A percentile compares a stretch with the other conserved stretches of the same genome.
phyloP scores from a whole-genome alignment of 2,797 vertebrate species.

The Cottoperca gobio region DNA sequence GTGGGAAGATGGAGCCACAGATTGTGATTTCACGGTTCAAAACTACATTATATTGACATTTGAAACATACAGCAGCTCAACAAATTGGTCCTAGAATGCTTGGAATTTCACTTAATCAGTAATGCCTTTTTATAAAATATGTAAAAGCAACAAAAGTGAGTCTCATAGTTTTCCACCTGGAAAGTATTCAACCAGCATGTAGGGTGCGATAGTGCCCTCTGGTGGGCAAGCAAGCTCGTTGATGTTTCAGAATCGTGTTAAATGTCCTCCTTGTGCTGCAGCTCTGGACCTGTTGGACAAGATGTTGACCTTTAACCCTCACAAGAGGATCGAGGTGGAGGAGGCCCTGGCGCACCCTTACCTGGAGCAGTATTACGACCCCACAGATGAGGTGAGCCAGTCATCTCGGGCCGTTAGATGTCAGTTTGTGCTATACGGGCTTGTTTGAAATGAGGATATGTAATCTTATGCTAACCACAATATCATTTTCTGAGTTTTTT shows the following conservation, averaged over 20 bases:
- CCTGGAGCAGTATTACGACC: conserved; percentile 94
- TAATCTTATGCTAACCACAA: neutral
- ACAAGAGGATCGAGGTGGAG: conserved; percentile 92
- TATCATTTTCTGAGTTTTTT: neutral
- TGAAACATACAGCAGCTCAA: neutral
- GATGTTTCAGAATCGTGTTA: neutral
- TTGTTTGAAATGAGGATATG: neutral
- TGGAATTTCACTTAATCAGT: no score
- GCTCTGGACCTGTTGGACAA: conserved; percentile 91
- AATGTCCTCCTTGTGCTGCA: conserved; percentile 45
- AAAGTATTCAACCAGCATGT: neutral
- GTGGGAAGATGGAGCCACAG: neutral
- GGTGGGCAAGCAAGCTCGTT: conserved; percentile 6
- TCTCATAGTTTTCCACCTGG: neutral
- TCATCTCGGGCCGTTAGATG: rapidly evolving
- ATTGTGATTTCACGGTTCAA: neutral
- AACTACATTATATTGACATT: neutral
- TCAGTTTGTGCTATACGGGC: neutral
- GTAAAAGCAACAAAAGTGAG: neutral
- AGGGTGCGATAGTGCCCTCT: conserved; percentile 24
- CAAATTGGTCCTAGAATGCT: neutral
- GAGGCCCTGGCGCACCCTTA: conserved; percentile 92
- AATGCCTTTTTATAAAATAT: neutral
- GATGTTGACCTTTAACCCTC: conserved; percentile 94
- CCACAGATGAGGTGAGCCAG: conserved; percentile 88